Percentiles rank a stretch among this genome's conserved stretches.
These are phyloP conservation scores for Gortyna flavago DNA, from an alignment of 2,888 invertebrate species.

Conservation along the genomic window DNA sequence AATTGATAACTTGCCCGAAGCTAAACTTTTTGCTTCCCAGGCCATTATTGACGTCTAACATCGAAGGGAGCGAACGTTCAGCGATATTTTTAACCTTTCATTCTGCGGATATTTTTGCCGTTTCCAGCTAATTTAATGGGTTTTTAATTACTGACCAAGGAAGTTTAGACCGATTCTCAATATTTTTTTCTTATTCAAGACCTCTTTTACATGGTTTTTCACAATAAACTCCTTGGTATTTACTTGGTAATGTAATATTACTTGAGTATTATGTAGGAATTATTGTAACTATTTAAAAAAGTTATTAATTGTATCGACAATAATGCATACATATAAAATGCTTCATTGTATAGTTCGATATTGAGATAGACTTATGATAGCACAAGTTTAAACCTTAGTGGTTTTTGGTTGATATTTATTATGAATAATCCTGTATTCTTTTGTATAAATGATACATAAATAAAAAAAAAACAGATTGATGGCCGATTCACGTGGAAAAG, in stretches of 20 bases:
- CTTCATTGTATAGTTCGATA: too few species aligned
- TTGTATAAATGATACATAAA: too few species aligned
- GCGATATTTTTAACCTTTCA: constrained; percentile 74
- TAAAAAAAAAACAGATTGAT: too few species aligned
- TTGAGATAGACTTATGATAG: too few species aligned
- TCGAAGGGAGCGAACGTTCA: constrained; percentile 73
- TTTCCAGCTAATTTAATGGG: constrained; percentile 66
- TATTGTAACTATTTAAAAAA: too few species aligned
- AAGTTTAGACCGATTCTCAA: constrained; percentile 43
- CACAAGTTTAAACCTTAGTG: too few species aligned
- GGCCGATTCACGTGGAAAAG: background rate
- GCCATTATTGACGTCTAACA: constrained; percentile 82
- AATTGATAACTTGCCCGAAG: constrained; percentile 86
- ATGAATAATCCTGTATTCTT: too few species aligned
- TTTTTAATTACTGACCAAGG: constrained; percentile 59
- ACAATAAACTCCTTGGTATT: background rate
- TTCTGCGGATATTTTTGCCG: constrained; percentile 66
- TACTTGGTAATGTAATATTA: background rate
- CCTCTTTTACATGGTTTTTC: constrained; percentile 31
- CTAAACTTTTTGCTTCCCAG: constrained; percentile 83
- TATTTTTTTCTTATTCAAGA: constrained; percentile 34
- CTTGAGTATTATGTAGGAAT: too few species aligned
- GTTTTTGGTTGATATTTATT: too few species aligned
- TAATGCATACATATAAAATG: too few species aligned
- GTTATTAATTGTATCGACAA: too few species aligned